These are phyloP conservation scores for Drosophila sucinea DNA, from an alignment of 1,140 invertebrate species.

Conservation along the genomic window DNA sequence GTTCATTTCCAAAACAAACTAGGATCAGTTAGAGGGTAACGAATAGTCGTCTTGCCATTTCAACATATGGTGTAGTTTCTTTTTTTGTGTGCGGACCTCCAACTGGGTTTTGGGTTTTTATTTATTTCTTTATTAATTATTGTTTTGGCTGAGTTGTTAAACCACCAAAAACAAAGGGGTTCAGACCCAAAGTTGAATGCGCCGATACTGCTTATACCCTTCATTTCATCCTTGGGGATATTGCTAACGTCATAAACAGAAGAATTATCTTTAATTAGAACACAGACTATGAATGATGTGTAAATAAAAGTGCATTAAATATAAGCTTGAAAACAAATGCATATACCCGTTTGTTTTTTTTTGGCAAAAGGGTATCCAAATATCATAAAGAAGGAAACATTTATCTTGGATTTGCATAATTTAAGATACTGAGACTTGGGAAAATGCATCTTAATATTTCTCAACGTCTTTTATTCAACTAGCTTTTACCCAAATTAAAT, in stretches of 20 bases:
- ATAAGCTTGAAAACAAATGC: too few species aligned
- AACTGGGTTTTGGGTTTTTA: conserved; percentile 46
- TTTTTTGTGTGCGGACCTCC: conserved; percentile 9
- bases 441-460: background rate
- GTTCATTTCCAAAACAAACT: too few species aligned
- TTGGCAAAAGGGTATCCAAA: too few species aligned
- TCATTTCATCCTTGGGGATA: background rate
- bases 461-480: background rate
- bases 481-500: background rate
- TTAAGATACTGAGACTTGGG: background rate
- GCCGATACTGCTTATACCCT: background rate
- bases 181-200: background rate
- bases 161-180: background rate
- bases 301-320: background rate
- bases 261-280: too few species aligned
- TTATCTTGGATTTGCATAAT: conserved; percentile 9
- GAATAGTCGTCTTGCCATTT: background rate
- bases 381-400: background rate
- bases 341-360: too few species aligned
- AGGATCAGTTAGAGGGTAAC: background rate
- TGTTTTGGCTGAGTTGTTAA: conserved; percentile 29
- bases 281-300: too few species aligned
- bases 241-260: too few species aligned
- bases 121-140: conserved; percentile 74
- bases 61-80: background rate